Evolutionary conservation across 2,888 invertebrate genomes (phyloP).

Genomic region (Dynastes tityus): DNA sequence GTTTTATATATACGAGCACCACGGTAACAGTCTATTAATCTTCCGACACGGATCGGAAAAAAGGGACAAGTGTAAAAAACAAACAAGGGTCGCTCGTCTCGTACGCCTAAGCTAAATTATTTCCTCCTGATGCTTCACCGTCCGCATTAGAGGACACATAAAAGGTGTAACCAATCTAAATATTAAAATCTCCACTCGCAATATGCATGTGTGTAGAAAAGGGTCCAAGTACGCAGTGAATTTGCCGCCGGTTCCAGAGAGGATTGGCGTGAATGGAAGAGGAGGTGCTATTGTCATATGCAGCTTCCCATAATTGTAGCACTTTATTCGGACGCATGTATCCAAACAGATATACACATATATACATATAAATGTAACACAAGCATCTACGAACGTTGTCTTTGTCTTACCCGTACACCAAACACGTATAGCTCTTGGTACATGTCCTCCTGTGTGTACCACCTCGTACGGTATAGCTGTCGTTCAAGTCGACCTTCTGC

Average conservation of each 20-base stretch:
- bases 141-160: slow-evolving; percentile 63
- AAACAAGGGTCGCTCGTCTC: slow-evolving; percentile 69
- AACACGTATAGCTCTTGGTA: too few species aligned
- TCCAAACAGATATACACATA: slow-evolving; percentile 56
- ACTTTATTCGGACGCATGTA: slow-evolving; percentile 65
- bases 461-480: slow-evolving; percentile 46
- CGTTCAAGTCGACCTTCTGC: slow-evolving; percentile 56
- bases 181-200: slow-evolving; percentile 66
- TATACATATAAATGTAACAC: slow-evolving; percentile 30
- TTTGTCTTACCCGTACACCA: too few species aligned
- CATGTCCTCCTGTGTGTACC: slow-evolving; percentile 40
- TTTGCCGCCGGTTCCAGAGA: slow-evolving; percentile 39
- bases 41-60: slow-evolving; percentile 60
- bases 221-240: too few species aligned
- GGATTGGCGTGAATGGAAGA: not conserved
- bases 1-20: slow-evolving; percentile 21
- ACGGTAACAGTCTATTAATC: slow-evolving; percentile 59
- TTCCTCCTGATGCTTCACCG: slow-evolving; percentile 60
- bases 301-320: slow-evolving; percentile 70
- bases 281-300: slow-evolving; percentile 66
- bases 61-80: slow-evolving; percentile 71
- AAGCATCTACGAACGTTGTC: not conserved
- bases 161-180: slow-evolving; percentile 72
- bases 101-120: slow-evolving; percentile 66
- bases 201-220: too few species aligned